A percentile compares a stretch with the other conserved stretches of the same genome.
phyloP scores from a whole-genome alignment of 2,888 invertebrate species.

The Campopleginae sp. region DNA sequence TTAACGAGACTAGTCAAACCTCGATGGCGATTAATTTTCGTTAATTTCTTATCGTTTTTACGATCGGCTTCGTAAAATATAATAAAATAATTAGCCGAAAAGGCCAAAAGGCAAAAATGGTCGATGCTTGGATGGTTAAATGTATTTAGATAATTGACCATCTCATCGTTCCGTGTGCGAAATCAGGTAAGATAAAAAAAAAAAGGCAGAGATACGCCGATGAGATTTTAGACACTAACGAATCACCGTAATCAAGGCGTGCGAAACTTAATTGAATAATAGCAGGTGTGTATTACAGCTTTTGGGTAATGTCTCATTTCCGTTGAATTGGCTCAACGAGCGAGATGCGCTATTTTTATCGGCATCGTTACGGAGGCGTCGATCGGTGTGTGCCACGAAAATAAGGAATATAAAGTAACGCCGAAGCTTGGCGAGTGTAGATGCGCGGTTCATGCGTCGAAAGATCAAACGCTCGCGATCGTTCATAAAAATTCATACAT shows the following conservation, averaged over 20 bases:
- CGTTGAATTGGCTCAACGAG: conserved; percentile 28
- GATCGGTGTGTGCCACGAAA: conserved; percentile 50
- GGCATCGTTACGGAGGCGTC: conserved; percentile 32
- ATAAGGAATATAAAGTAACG: conserved; percentile 53
- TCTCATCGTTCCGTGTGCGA: no score
- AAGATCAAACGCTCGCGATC: conserved; percentile 61
- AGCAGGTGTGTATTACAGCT: conserved; percentile 8
- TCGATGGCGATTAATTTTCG: background rate
- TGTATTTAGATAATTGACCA: background rate
- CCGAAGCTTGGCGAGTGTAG: conserved; percentile 31
- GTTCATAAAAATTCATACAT: conserved; percentile 74
- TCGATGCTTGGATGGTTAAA: no score
- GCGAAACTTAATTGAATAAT: conserved; percentile 30
- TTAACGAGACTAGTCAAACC: background rate
- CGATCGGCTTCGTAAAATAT: background rate
- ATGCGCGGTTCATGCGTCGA: conserved; percentile 39
- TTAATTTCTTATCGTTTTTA: background rate
- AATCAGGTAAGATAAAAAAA: background rate
- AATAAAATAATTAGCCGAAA: background rate
- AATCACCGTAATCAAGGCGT: conserved; percentile 3
- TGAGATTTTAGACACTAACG: background rate
- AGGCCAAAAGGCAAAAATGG: background rate
- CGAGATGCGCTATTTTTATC: conserved; percentile 26
- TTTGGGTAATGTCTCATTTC: conserved; percentile 66
- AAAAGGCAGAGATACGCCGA: no score